Percentiles rank a stretch among this genome's conserved stretches.
Conservation (phyloP, 2,113 vertebrate genomes). For the human region GRCh38 chr6:114399501-114400000, state of each 20-base stretch:
- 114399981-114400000: neutral
- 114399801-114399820: neutral
- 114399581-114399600: conserved; percentile 5
- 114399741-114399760: conserved; percentile 13
- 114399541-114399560: neutral
- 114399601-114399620: neutral
- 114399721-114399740: neutral
- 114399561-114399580: neutral
- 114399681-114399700: conserved; percentile 32
- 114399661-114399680: neutral
- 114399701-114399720: neutral
- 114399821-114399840: neutral
- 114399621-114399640: neutral
- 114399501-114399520: neutral
- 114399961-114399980: neutral
- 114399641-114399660: neutral
- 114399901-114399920: neutral
- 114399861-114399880: neutral
- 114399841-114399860: neutral
- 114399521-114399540: neutral
- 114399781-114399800: neutral
- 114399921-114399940: neutral
- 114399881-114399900: neutral
- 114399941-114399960: neutral
- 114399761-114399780: neutral